Evolutionary conservation across 2,888 invertebrate species (phyloP).

Genomic region (Drepanosiphum platanoidis): DNA sequence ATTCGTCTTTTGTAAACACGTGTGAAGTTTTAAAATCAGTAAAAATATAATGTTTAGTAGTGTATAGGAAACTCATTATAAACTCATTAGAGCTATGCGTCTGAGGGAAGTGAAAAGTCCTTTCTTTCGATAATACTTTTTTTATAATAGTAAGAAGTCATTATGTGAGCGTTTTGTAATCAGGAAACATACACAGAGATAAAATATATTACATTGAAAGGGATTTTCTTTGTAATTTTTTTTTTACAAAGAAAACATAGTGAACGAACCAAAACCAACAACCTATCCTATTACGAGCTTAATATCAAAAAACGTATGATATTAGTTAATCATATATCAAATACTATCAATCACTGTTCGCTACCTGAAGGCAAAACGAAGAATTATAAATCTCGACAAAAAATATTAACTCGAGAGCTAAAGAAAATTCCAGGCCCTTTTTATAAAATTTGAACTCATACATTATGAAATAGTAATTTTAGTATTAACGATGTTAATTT

Average conservation of each 20-base stretch:
- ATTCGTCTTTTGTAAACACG: background rate
- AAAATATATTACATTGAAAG: constrained; percentile 5
- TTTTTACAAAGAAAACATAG: background rate
- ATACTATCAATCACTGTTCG: background rate
- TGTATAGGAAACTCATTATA: constrained; percentile 23
- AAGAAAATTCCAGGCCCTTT: too few species aligned
- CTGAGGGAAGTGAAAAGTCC: constrained; percentile 11
- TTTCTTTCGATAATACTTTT: constrained; percentile 29
- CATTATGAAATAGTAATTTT: too few species aligned
- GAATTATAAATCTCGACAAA: too few species aligned
- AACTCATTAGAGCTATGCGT: constrained; percentile 27
- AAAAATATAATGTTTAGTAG: background rate
- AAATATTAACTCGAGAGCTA: too few species aligned
- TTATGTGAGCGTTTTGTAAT: constrained; percentile 3
- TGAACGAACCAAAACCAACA: background rate
- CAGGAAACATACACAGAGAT: background rate
- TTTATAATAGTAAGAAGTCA: constrained; percentile 27
- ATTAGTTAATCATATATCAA: background rate
- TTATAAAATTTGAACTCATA: too few species aligned
- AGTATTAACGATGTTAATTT: too few species aligned
- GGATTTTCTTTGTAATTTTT: background rate
- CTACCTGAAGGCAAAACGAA: too few species aligned
- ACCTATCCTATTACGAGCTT: background rate
- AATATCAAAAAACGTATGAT: background rate
- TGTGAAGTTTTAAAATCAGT: background rate